phyloP scores from a whole-genome alignment of 1,140 invertebrate species.

The Ceratosolen fusciceps region DNA sequence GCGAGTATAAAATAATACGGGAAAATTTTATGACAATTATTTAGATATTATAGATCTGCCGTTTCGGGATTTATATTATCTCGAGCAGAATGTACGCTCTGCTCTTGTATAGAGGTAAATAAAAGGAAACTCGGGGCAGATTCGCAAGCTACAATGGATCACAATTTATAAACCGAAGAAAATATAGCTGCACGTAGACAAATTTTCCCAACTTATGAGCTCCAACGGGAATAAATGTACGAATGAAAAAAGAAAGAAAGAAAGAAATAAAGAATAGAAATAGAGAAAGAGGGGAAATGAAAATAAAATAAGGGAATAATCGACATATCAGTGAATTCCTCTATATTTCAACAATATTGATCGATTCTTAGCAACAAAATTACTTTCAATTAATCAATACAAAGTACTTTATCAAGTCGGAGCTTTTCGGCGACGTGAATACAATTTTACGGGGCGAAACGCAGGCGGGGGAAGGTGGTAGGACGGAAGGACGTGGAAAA shows the following conservation, averaged over 20 bases:
- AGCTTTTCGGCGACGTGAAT: neutral
- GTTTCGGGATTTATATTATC: neutral
- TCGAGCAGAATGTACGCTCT: neutral
- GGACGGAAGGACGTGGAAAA: neutral
- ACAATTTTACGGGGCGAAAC: slow-evolving; percentile 37
- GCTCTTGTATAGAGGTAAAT: neutral
- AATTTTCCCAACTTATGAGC: neutral
- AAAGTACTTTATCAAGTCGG: neutral
- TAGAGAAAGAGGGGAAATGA: too few species aligned
- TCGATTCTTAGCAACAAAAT: neutral
- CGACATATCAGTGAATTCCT: neutral
- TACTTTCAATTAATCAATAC: slow-evolving; percentile 19
- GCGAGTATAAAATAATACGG: neutral
- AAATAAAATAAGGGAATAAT: neutral
- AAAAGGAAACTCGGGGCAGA: neutral
- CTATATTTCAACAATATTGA: neutral
- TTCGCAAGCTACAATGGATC: neutral
- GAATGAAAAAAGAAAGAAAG: too few species aligned
- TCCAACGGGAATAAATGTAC: too few species aligned
- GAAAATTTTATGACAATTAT: slow-evolving; percentile 14
- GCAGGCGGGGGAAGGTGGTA: too few species aligned
- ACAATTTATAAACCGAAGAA: neutral
- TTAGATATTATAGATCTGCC: neutral
- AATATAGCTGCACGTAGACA: neutral
- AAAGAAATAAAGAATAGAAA: too few species aligned